Conservation (phyloP, 2,113 vertebrate species). For the Corapipo altera region DNA sequence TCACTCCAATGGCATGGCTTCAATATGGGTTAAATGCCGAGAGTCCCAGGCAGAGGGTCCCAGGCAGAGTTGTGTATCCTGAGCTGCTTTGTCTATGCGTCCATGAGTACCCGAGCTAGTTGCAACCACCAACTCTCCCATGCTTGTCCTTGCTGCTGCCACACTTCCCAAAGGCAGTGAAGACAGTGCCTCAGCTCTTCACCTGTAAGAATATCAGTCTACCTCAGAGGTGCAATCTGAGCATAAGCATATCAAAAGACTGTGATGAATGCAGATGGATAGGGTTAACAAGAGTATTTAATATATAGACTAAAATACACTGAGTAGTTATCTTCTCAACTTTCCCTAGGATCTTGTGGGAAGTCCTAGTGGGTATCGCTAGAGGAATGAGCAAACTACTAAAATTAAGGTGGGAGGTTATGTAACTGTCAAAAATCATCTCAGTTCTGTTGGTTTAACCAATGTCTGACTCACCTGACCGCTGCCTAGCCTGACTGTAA, state of each 20-base stretch:
- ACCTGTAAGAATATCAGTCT: not conserved
- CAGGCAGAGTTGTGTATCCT: not conserved
- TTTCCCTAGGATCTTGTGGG: not conserved
- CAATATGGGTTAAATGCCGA: not conserved
- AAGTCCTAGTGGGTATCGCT: not conserved
- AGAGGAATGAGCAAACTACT: not conserved
- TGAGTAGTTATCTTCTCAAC: not conserved
- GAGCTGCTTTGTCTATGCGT: not conserved
- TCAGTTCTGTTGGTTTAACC: constrained; percentile 12
- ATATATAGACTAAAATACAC: not conserved
- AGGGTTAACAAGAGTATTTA: not conserved
- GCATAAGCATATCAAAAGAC: not conserved
- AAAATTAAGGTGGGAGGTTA: not conserved
- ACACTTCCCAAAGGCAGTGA: not conserved
- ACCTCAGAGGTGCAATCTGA: not conserved
- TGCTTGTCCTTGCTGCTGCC: not conserved
- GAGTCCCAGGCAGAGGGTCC: not conserved
- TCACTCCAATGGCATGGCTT: not conserved
- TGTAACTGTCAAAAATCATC: constrained; percentile 31
- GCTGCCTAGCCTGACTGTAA: not conserved
- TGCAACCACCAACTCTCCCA: not conserved
- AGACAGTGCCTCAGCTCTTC: not conserved
- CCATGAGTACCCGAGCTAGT: fast-evolving
- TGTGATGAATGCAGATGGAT: not conserved
- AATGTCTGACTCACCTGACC: constrained; percentile 23